Evolutionary conservation across 2,888 invertebrate species (phyloP).

Genomic region (Byasa hedistus): DNA sequence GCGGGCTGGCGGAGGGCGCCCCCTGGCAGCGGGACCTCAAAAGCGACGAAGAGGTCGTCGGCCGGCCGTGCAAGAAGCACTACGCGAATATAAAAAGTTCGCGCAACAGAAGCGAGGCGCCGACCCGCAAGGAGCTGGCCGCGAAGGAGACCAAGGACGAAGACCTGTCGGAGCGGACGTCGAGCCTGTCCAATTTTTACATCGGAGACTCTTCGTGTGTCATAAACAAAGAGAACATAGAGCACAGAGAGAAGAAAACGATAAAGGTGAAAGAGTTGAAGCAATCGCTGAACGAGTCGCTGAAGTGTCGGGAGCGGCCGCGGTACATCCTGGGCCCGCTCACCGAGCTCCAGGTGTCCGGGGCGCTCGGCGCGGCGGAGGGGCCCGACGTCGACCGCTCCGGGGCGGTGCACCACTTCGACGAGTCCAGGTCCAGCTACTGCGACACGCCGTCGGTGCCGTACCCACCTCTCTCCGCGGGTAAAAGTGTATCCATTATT

Average conservation of each 20-base stretch:
- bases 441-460: conserved; percentile 39
- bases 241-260: conserved; percentile 34
- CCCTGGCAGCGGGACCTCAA: conserved; percentile 31
- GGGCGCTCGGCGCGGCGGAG: conserved; percentile 44
- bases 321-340: conserved; percentile 46
- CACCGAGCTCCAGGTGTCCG: conserved; percentile 51
- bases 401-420: conserved; percentile 60
- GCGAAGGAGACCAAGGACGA: conserved; percentile 58
- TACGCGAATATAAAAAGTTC: conserved; percentile 68
- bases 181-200: conserved; percentile 48
- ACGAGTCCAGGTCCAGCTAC: conserved; percentile 55
- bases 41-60: conserved; percentile 40
- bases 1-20: conserved; percentile 36
- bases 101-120: conserved; percentile 37
- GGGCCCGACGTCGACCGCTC: conserved; percentile 56
- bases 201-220: conserved; percentile 52
- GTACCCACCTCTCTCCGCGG: conserved; percentile 64
- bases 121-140: conserved; percentile 40
- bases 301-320: conserved; percentile 54
- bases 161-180: conserved; percentile 53
- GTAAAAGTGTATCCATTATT: conserved; percentile 38
- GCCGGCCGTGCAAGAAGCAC: conserved; percentile 63
- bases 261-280: conserved; percentile 61
- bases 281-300: conserved; percentile 64
- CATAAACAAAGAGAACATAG: conserved; percentile 31